These are phyloP conservation scores for Andricus grossulariae DNA, from an alignment of 1,140 invertebrate species.

Conservation along the genomic window DNA sequence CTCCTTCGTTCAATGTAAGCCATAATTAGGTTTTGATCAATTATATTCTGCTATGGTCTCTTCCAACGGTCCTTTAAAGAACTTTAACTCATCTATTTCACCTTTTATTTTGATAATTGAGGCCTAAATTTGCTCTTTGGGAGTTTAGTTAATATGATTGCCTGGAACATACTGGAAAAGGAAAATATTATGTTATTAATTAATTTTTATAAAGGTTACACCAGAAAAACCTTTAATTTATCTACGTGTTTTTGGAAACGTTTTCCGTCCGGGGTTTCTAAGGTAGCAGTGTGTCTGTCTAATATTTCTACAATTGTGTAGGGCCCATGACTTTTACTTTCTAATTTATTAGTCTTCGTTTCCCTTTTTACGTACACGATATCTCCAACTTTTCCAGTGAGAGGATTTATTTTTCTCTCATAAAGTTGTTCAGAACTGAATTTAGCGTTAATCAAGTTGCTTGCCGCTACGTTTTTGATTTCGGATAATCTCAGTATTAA, in stretches of 20 bases:
- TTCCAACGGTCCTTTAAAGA: too few relatives aligned
- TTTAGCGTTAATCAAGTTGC: background rate
- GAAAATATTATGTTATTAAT: too few relatives aligned
- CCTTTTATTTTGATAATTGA: too few relatives aligned
- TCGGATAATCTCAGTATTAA: background rate
- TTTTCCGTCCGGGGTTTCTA: background rate
- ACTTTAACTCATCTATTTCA: too few relatives aligned
- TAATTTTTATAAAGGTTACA: too few relatives aligned
- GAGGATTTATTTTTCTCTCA: background rate
- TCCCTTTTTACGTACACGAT: background rate
- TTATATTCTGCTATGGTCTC: too few relatives aligned
- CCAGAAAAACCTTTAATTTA: background rate
- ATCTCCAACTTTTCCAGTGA: background rate
- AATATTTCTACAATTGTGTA: background rate
- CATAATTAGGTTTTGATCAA: too few relatives aligned
- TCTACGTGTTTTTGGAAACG: background rate
- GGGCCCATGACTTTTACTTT: background rate
- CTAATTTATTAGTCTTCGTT: background rate
- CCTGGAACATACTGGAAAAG: too few relatives aligned
- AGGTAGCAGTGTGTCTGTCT: background rate
- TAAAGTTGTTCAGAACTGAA: background rate
- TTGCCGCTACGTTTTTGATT: background rate
- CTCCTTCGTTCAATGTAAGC: too few relatives aligned
- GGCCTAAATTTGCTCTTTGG: too few relatives aligned
- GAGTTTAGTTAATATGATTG: too few relatives aligned